Evolutionary conservation across 1,140 invertebrate genomes (phyloP), one percentile per base, ranked within the genome.

Genomic region (Harpegnathos saltator): DNA sequence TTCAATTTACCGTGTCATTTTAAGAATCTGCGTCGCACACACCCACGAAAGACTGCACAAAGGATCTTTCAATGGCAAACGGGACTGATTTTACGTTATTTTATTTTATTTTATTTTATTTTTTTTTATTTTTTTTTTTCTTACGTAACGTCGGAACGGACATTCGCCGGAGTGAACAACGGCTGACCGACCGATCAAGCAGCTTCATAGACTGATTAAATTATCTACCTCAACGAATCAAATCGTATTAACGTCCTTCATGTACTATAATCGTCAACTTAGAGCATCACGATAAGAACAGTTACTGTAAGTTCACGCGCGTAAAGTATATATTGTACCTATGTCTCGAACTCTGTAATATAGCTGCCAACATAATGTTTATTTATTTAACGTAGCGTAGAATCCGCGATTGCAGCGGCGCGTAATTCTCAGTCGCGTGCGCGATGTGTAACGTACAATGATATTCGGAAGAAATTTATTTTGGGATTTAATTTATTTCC

Each of bases 171-270:
- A 86, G 75, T 72, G 66, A 65, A 85, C 48, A 75, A 83, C 33
- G 58, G 63, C 81, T 65, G 58, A 83, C 75, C 75, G 75, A 82
- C 82, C 86, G 85, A 88, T 82, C 74, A 87, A 85, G 65, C 85
- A 86, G 88, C 89, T 92, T 91, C 89, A 93, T 93, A 93, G 92
- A 93, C 92, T 93, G 92, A 93, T 93, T 93, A 92, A 93, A 93
- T 92, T 93, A 93, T 93, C 92, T 93, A 93, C 92, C 92, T 93
- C 92, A 93, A 89, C 89, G 92, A 93, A 93, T 93, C 91, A 93
- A 93, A 93, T 93, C 91, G 91, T 92, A 92, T 93, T 92, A 91
- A 91, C 85, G 89, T 91, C 88, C 90, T 89, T 90, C 85, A 77
- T 88, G 89, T 93, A 89, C 82, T 86, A 88, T 89, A 90, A 89